phyloP scores from a whole-genome alignment of 2,797 vertebrate species.

The Cheirogaleus major region DNA sequence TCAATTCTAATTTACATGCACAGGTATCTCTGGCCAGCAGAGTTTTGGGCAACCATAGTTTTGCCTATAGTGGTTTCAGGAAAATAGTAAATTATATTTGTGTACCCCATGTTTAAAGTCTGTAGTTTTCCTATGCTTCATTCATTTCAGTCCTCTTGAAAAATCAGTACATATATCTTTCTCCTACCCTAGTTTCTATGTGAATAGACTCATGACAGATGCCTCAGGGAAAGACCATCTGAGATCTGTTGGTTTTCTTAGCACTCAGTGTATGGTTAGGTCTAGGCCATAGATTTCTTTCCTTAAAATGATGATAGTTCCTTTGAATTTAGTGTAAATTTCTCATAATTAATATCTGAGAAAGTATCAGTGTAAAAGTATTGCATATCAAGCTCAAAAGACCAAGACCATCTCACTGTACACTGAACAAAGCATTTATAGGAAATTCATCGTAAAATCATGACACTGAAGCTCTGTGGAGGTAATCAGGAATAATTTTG shows the following conservation, averaged over 20 bases:
- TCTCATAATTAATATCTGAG: not conserved
- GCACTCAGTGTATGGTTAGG: not conserved
- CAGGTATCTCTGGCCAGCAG: not conserved
- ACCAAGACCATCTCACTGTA: not conserved
- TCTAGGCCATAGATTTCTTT: not conserved
- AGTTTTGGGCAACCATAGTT: not conserved
- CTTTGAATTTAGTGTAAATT: not conserved
- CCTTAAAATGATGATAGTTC: not conserved
- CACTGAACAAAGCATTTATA: not conserved
- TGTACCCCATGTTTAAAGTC: not conserved
- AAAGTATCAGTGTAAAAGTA: not conserved
- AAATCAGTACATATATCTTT: not conserved
- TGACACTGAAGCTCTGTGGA: not conserved
- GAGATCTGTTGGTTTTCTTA: not conserved
- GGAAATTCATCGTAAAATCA: not conserved
- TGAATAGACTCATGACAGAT: not conserved
- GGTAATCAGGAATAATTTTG: not conserved
- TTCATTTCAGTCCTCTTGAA: not conserved
- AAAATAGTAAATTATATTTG: constrained; percentile 36
- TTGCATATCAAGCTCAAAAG: not conserved
- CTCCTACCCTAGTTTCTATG: not conserved
- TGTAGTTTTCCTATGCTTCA: not conserved
- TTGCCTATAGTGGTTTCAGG: not conserved
- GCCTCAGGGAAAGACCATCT: not conserved
- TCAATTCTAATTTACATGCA: constrained; percentile 62